Conservation (phyloP, 1,140 invertebrate species). For the Danaus plexippus region DNA sequence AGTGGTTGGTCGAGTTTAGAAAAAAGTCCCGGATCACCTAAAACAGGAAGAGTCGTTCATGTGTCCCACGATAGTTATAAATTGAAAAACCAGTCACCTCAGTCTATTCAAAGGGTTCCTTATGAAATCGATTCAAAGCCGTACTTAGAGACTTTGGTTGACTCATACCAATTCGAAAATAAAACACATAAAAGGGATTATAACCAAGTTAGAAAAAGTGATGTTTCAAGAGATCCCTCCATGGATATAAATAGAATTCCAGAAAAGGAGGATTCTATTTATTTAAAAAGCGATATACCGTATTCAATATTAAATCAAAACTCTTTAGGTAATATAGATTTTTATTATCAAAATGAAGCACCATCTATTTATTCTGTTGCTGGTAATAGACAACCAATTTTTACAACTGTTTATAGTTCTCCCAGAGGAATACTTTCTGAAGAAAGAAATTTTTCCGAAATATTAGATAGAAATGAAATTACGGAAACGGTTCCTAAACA, state of each 20-base stretch:
- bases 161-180: constrained; percentile 54
- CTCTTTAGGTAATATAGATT: constrained; percentile 65
- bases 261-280: constrained; percentile 45
- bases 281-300: constrained; percentile 43
- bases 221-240: constrained; percentile 36
- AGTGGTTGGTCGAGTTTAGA: constrained; percentile 88
- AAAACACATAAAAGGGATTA: constrained; percentile 44
- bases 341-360: constrained; percentile 75
- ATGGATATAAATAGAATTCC: constrained; percentile 48
- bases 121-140: constrained; percentile 58
- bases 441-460: constrained; percentile 77
- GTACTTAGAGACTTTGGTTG: constrained; percentile 63
- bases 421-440: constrained; percentile 74
- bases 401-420: constrained; percentile 80
- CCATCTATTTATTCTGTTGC: constrained; percentile 83
- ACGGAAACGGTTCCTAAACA: constrained; percentile 62
- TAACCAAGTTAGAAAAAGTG: constrained; percentile 32
- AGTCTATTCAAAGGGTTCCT: constrained; percentile 47
- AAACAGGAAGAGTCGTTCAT: constrained; percentile 55
- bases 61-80: constrained; percentile 52
- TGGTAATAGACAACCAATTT: constrained; percentile 78
- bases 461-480: constrained; percentile 78
- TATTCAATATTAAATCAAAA: constrained; percentile 41
- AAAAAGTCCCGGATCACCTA: constrained; percentile 84
- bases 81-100: constrained; percentile 53